phyloP scores from a whole-genome alignment of 1,140 invertebrate species.

The Ips typographus region DNA sequence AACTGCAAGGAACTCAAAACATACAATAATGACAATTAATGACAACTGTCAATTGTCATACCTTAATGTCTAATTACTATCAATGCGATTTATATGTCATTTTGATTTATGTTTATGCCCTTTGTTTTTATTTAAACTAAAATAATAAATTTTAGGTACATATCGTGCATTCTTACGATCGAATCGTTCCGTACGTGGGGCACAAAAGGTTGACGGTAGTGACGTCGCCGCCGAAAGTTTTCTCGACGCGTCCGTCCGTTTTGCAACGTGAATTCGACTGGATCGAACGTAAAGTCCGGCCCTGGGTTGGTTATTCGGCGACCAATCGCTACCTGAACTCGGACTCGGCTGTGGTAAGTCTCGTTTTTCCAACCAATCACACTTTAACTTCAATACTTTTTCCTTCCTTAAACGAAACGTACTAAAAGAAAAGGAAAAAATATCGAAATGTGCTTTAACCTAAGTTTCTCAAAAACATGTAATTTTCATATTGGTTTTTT shows the following conservation, averaged over 20 bases:
- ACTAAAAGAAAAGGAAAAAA: background rate
- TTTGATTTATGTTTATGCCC: too few relatives aligned
- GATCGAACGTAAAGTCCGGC: constrained; percentile 66
- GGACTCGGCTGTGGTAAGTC: constrained; percentile 66
- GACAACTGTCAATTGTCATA: too few relatives aligned
- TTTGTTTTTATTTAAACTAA: too few relatives aligned
- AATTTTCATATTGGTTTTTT: constrained; percentile 16
- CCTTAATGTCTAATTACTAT: too few relatives aligned
- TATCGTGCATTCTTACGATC: constrained; percentile 50
- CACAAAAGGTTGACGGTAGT: constrained; percentile 68
- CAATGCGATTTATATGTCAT: too few relatives aligned
- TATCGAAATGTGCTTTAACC: constrained; percentile 25
- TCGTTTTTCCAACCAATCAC: background rate
- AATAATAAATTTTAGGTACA: constrained; percentile 44
- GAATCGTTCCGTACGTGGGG: constrained; percentile 60
- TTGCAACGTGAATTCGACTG: constrained; percentile 70
- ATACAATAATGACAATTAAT: too few relatives aligned
- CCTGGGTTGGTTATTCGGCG: constrained; percentile 62
- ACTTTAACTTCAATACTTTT: background rate
- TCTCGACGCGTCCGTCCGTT: constrained; percentile 67
- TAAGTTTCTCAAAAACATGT: constrained; percentile 16
- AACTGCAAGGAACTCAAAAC: too few relatives aligned
- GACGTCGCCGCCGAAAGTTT: constrained; percentile 60
- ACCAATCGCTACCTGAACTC: constrained; percentile 76
- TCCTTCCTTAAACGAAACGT: background rate